Percentiles rank a stretch among this genome's conserved stretches.
Evolutionary conservation across 92 coral and sea anemone species (phyloP).

Genomic region (Diadumene lineata): DNA sequence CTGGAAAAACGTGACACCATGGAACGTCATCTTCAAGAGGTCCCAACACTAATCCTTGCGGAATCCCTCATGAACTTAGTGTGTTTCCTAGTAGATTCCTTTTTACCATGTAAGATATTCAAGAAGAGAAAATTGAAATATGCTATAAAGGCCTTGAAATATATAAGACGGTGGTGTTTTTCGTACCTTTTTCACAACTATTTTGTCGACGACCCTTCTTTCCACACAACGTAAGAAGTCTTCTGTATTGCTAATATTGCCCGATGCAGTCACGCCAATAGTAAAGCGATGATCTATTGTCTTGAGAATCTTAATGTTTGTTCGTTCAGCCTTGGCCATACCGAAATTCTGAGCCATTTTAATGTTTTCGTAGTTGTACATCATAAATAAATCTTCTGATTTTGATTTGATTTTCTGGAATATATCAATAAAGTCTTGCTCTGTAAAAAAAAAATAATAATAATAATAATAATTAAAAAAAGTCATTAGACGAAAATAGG

Average conservation of each 20-base stretch:
- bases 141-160: no score
- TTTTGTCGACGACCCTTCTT: conserved; percentile 38
- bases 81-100: no score
- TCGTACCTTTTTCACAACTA: conserved; percentile 26
- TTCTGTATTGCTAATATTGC: conserved; percentile 33
- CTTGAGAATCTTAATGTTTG: conserved; percentile 33
- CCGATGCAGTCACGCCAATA: conserved; percentile 44
- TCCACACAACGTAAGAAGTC: conserved; percentile 32
- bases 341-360: conserved; percentile 20
- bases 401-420: background rate
- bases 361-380: conserved; percentile 40
- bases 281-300: conserved; percentile 48
- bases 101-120: no score
- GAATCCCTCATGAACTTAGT: no score
- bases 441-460: conserved; percentile 8
- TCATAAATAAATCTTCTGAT: conserved; percentile 31
- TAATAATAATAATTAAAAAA: background rate
- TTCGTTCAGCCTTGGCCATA: conserved; percentile 22
- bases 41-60: no score
- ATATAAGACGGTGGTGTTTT: no score
- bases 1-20: background rate
- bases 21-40: background rate
- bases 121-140: no score
- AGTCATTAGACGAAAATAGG: no score
- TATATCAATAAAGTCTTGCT: conserved; percentile 6